These are phyloP conservation scores for Sula dactylatra DNA, from an alignment of 2,113 vertebrate genomes.

Conservation along the genomic window DNA sequence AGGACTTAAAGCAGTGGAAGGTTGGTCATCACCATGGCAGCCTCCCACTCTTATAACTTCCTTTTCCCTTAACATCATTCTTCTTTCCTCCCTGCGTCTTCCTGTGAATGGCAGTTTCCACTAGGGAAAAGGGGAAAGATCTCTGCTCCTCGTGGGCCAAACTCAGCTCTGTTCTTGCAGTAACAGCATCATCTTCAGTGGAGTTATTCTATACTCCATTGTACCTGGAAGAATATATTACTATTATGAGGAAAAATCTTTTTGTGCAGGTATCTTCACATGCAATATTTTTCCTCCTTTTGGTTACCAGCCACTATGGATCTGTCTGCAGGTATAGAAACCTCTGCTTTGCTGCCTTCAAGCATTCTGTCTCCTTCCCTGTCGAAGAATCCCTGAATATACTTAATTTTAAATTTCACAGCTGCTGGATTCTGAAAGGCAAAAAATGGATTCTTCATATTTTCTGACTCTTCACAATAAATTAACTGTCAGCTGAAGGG, in stretches of 20 bases:
- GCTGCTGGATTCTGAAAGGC: not conserved
- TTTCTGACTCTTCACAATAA: not conserved
- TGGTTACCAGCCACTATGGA: not conserved
- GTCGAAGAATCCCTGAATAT: not conserved
- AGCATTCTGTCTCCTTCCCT: not conserved
- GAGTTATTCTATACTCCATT: not conserved
- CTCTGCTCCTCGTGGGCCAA: not conserved
- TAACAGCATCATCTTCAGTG: not conserved
- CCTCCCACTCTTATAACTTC: not conserved
- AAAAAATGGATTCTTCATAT: not conserved
- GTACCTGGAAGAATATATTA: not conserved
- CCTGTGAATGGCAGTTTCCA: not conserved
- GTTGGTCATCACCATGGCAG: not conserved
- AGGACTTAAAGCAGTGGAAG: not conserved
- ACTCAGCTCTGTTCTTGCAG: not conserved
- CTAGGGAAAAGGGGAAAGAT: not conserved
- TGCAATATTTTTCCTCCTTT: not conserved
- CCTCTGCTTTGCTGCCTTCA: not conserved
- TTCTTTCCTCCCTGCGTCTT: not conserved
- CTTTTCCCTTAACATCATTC: not conserved
- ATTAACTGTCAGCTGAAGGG: not conserved
- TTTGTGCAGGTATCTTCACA: not conserved
- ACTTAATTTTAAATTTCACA: conserved; percentile 15
- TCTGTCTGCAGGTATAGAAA: not conserved
- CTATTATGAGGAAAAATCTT: not conserved